Conservation (phyloP, 2,113 vertebrate genomes). For the Perca fluviatilis region DNA sequence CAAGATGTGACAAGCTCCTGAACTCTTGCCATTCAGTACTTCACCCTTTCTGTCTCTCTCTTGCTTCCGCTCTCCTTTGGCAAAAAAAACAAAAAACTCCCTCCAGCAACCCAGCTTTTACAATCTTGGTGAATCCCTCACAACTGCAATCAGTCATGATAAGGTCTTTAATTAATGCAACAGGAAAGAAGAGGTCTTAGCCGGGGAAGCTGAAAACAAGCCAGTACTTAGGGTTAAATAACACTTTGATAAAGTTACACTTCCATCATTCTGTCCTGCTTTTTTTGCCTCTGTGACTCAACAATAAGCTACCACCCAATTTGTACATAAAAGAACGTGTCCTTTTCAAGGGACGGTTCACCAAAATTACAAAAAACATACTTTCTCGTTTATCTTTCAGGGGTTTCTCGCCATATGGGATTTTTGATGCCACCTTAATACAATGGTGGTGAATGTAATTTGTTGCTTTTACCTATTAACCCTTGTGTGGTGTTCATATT, state of each 20-base stretch:
- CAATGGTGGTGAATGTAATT: background rate
- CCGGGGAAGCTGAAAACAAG: constrained; percentile 72
- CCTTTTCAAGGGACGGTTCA: background rate
- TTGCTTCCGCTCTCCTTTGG: constrained; percentile 64
- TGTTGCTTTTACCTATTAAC: background rate
- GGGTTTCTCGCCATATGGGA: background rate
- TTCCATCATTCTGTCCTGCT: constrained; percentile 39
- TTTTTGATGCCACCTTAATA: background rate
- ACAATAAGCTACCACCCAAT: constrained; percentile 26
- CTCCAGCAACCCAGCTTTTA: constrained; percentile 74
- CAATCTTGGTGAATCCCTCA: constrained; percentile 82
- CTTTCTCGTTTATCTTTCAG: background rate
- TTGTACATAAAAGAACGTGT: background rate
- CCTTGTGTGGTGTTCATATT: no score
- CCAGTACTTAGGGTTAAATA: constrained; percentile 73
- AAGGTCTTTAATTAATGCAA: constrained; percentile 82
- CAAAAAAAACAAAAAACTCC: constrained; percentile 60
- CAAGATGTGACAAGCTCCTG: constrained; percentile 86
- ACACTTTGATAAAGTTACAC: constrained; percentile 72
- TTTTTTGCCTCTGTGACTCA: constrained; percentile 31
- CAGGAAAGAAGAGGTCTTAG: constrained; percentile 82
- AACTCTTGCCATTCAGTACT: constrained; percentile 75
- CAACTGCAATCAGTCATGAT: constrained; percentile 83
- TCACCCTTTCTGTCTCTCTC: constrained; percentile 62
- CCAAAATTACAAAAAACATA: background rate